Conservation (phyloP, 2,888 invertebrate genomes). For the Deilephila porcellus region DNA sequence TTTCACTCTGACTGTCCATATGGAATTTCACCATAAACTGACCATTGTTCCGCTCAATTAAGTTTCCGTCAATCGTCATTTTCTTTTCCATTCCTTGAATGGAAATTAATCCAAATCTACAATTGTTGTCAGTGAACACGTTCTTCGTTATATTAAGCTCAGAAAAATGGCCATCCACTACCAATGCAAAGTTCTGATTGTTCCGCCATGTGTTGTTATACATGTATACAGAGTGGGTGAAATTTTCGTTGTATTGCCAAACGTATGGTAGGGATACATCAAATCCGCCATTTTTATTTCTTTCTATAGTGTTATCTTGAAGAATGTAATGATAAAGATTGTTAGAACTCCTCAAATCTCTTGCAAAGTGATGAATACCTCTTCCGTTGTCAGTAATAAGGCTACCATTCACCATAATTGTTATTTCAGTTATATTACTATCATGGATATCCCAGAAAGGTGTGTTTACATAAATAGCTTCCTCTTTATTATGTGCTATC, state of each 20-base stretch:
- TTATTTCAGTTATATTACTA: constrained; percentile 95
- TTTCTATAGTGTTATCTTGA: constrained; percentile 93
- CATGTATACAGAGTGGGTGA: constrained; percentile 95
- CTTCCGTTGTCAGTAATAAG: constrained; percentile 94
- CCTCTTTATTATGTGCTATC: constrained; percentile 91
- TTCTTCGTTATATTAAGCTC: constrained; percentile 94
- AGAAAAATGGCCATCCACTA: constrained; percentile 97
- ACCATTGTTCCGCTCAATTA: constrained; percentile 91
- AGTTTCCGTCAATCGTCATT: constrained; percentile 92
- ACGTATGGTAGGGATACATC: constrained; percentile 96
- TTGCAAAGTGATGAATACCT: constrained; percentile 95
- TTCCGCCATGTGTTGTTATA: constrained; percentile 94
- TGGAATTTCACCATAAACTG: constrained; percentile 93
- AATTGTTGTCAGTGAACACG: constrained; percentile 92
- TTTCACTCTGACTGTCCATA: constrained; percentile 96
- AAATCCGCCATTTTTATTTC: constrained; percentile 94
- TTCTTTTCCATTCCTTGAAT: constrained; percentile 98
- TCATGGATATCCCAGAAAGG: constrained; percentile 94
- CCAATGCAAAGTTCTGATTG: constrained; percentile 93
- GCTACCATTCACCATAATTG: constrained; percentile 94
- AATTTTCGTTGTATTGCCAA: constrained; percentile 97
- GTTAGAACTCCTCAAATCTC: constrained; percentile 97
- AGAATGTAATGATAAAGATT: constrained; percentile 98
- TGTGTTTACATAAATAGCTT: constrained; percentile 92
- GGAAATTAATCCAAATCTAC: constrained; percentile 91